These are phyloP conservation scores for Anthrax anthrax DNA, from an alignment of 2,888 invertebrate species.

Conservation along the genomic window DNA sequence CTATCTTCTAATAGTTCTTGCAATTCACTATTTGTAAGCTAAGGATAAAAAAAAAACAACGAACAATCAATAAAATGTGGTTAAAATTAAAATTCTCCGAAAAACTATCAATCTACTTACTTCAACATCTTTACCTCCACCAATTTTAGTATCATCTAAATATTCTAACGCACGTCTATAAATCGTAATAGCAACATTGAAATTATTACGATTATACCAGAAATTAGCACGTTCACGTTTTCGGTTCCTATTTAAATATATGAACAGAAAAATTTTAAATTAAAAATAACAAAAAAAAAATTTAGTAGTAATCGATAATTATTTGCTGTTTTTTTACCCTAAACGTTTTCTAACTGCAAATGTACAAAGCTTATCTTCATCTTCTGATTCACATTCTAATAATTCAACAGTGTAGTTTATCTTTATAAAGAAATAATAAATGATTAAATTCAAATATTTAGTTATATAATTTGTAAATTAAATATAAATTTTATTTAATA, in stretches of 20 bases:
- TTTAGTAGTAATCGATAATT: slow-evolving; percentile 7
- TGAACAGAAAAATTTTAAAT: too few relatives aligned
- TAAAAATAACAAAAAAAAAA: too few relatives aligned
- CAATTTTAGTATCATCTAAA: slow-evolving; percentile 55
- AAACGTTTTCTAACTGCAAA: slow-evolving; percentile 54
- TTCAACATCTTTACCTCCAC: slow-evolving; percentile 45
- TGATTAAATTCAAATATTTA: too few relatives aligned
- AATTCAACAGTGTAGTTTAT: slow-evolving; percentile 54
- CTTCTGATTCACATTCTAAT: slow-evolving; percentile 48
- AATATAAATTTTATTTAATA: slow-evolving; percentile 21
- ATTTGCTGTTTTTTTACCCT: slow-evolving; percentile 55
- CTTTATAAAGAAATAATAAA: slow-evolving; percentile 13
- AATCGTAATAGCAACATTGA: slow-evolving; percentile 66
- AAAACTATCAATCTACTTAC: slow-evolving; percentile 24
- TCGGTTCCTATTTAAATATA: slow-evolving; percentile 38
- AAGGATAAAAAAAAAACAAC: slow-evolving; percentile 13
- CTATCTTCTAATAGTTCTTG: slow-evolving; percentile 62
- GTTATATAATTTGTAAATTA: neutral
- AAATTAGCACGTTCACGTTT: slow-evolving; percentile 82
- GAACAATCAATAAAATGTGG: neutral
- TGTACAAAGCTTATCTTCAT: slow-evolving; percentile 50
- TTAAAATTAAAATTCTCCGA: neutral
- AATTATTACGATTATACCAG: slow-evolving; percentile 75
- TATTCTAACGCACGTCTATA: slow-evolving; percentile 75
- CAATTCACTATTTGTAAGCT: slow-evolving; percentile 42